phyloP scores from a whole-genome alignment of 1,140 invertebrate species.

The Pissodes strobi region DNA sequence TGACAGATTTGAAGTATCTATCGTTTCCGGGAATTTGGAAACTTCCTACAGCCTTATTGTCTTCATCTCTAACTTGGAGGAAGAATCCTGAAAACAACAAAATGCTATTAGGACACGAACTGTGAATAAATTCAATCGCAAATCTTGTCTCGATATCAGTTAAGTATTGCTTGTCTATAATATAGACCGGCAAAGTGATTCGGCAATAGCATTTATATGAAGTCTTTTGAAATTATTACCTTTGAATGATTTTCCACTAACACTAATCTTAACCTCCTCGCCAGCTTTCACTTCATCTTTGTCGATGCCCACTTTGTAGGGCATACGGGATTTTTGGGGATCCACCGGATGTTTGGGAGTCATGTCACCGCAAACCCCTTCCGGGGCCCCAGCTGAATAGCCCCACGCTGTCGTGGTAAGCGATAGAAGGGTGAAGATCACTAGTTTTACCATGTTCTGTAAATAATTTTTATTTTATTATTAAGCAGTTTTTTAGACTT shows the following conservation, averaged over 20 bases:
- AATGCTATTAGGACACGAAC: not conserved
- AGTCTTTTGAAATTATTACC: constrained; percentile 34
- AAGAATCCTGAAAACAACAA: constrained; percentile 44
- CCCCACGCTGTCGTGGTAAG: constrained; percentile 32
- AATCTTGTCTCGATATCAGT: not conserved
- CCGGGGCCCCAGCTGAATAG: constrained; percentile 53
- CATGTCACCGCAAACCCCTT: constrained; percentile 54
- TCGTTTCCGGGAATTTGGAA: constrained; percentile 50
- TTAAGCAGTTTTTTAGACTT: no score
- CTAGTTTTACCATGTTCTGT: constrained; percentile 8
- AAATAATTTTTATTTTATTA: no score
- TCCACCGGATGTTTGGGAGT: constrained; percentile 52
- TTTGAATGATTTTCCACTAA: constrained; percentile 52
- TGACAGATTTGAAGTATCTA: constrained; percentile 47
- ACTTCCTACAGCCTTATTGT: constrained; percentile 50
- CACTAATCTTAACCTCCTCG: constrained; percentile 49
- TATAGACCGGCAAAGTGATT: no score
- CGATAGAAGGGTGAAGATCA: constrained; percentile 11
- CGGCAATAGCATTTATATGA: no score
- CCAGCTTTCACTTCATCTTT: constrained; percentile 48
- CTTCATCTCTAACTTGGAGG: constrained; percentile 53
- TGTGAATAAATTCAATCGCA: not conserved
- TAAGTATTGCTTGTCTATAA: no score
- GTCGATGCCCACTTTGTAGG: constrained; percentile 52
- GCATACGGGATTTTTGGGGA: constrained; percentile 47